Evolutionary conservation across 2,113 vertebrate genomes (phyloP), one percentile per base, ranked within the genome.

Genomic region (Grallaria varia): DNA sequence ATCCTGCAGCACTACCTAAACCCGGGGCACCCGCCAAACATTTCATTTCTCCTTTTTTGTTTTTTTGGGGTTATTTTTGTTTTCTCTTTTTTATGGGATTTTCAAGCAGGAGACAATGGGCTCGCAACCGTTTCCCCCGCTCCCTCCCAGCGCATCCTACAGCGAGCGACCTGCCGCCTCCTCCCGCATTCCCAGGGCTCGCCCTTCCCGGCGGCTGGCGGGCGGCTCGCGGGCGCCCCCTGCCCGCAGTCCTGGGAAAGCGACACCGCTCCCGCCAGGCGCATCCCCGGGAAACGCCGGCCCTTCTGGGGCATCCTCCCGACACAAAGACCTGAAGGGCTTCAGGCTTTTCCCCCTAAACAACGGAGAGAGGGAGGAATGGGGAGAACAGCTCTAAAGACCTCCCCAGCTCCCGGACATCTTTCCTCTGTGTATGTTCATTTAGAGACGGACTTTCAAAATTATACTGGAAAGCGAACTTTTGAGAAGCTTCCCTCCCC

Each of bases 261-360:
- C 7, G 1, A 21, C 37, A 23, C 0, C 1, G 33, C 20, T 20
- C 2, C 30, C 0, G 33, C 1, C 28, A 11, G 39, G 9, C 45
- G 0, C 39, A 3, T 4, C 22, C 24, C 24, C 4, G 13, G 1
- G 2, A 17, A 59, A 10, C 3, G 12, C 37, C 64, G 1, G 76
- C 22, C 28, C 1, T 14, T 1, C 40, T 2, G 20, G 33, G 24
- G 7, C 12, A 1, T 1, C 7, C 4, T 16, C 0, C 56, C 4
- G 1, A 1, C 7, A 2, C 0, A 5, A 1, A 4, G 19, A 1
- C 39, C 11, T 2, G 11, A 0, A 8, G 18, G 1, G 7, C 2
- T 20, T 14, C 27, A 8, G 52, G 31, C n/a, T 31, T 47, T 31
- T 4, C 30, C 47, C 8, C 8, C 39, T 6, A 1, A 14, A 40